Base-by-base conservation (phyloP, 2,888 invertebrate genomes). In the Thecocarcelia acutangulata region DNA sequence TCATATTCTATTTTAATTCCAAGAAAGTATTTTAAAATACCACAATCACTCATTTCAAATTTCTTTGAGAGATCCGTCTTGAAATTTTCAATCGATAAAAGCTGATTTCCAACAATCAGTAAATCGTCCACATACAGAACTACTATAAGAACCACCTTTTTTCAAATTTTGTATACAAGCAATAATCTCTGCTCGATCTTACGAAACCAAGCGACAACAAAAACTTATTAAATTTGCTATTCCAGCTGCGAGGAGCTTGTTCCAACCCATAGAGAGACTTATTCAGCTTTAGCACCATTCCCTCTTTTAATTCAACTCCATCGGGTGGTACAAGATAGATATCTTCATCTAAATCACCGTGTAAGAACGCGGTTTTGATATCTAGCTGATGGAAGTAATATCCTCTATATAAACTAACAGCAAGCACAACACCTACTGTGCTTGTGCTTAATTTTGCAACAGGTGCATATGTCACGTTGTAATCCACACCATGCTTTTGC, bases 21-120 rank as follows among this genome's bases (percentile, higher is more conserved):
- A 37, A 74, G 48, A 56, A 56, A 74, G 64, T 37, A 17, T 48
- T 6, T 28, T 6, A 28, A 28, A 28, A 28, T n/a, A 15, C 56
- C 75, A 24, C 75, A 75, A 42, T 69, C 68, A 52, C 40, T 66
- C 58, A 75, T 68, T 46, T 76, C 24, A 59, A 76, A 76, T 50
- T 50, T 50, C 3, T n/a, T n/a, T n/a, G n/a, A n/a, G n/a, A n/a
- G n/a, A n/a, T n/a, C n/a, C n/a, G n/a, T 12, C 13, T 66, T 12
- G 8, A 61, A 15, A 13, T 56, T 12, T n/a, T 70, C 37, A 40
- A 70, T 78, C 3, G n/a, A 52, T 28, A 19, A 15, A 12, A 17
- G 6, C n/a, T 54, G 56, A 19, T 70, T 78, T 64, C 70, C 70
- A 17, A 42, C 42, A 37, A 70, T 64, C 13, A 72, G 24, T 28